Evolutionary conservation across 2,888 invertebrate species (phyloP), one percentile per base, ranked within the genome.

Genomic region (Ophion costatus): DNA sequence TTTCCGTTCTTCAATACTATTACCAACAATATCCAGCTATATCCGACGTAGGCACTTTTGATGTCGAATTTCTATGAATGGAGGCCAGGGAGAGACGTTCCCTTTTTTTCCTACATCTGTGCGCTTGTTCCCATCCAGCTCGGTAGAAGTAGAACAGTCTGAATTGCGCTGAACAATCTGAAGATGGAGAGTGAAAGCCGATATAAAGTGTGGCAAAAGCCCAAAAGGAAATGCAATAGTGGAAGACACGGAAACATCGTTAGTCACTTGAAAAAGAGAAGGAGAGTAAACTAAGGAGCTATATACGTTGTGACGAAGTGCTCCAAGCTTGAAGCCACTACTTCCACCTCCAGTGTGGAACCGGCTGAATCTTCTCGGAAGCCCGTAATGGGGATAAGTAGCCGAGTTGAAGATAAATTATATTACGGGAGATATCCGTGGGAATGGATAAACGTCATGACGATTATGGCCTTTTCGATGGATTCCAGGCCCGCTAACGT

Each of bases 341-440:
- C 56, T 29, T 64, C 56, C 20, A 20, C 20, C 45, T 77, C 51
- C 61, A 61, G 38, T 38, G 61, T 66, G 24, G 51, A 33, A 80
- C 79, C 71, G 75, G 74, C 76, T 89, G 88, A 88, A 89, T 89
- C 89, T 85, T 78, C 64, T 63, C 80, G 71, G 42, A 74, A 74
- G 67, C 61, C 57, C 71, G 87, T 89, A 89, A 86, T 83, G 76
- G 75, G 80, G 85, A 87, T 88, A 87, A 89, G 86, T 80, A 83
- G 80, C 64, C 73, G 57, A 75, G 71, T 51, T 78, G 77, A 83
- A 84, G 88, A 89, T 89, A 88, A 90, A 90, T 89, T 89, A 87
- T 87, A 87, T 87, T 81, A 76, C 71, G 10, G 17, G 14, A 73
- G 67, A 71, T 24, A 63, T 81, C 38, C 17, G 45, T 45, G 51